These are phyloP conservation scores for Camponotus fellah DNA, from an alignment of 2,888 invertebrate genomes.

Conservation along the genomic window DNA sequence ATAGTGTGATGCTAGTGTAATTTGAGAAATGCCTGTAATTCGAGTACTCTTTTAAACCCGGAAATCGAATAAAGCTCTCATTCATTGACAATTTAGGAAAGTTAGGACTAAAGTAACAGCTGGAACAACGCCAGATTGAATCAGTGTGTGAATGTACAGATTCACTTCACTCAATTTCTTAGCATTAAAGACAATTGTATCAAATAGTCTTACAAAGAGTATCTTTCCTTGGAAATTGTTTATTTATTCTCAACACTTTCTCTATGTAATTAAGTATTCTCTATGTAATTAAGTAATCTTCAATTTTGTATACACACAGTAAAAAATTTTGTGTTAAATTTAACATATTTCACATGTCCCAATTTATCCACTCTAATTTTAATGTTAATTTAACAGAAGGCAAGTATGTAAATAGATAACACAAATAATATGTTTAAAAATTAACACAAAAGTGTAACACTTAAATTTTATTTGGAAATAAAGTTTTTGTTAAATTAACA, in stretches of 20 bases:
- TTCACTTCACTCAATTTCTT: constrained; percentile 4
- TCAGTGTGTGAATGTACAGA: background rate
- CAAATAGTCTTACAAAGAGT: background rate
- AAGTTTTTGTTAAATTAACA: no score
- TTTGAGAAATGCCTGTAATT: constrained; percentile 43
- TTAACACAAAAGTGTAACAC: no score
- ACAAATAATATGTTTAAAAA: no score
- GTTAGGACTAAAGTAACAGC: constrained; percentile 35
- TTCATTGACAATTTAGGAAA: constrained; percentile 53
- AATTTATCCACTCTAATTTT: no score
- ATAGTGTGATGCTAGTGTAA: constrained; percentile 14
- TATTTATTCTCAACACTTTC: background rate
- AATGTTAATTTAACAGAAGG: no score
- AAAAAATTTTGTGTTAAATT: no score
- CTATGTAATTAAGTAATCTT: background rate
- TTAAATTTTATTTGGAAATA: no score
- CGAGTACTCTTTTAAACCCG: constrained; percentile 24
- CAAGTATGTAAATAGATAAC: no score
- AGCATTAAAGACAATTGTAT: background rate
- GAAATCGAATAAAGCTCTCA: constrained; percentile 60
- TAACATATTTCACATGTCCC: no score
- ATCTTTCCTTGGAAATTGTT: background rate
- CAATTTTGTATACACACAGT: no score
- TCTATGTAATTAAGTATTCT: background rate
- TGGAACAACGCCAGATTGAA: constrained; percentile 61